Conservation (phyloP, 2,797 vertebrate species). For the Petrocephalus sullivani region DNA sequence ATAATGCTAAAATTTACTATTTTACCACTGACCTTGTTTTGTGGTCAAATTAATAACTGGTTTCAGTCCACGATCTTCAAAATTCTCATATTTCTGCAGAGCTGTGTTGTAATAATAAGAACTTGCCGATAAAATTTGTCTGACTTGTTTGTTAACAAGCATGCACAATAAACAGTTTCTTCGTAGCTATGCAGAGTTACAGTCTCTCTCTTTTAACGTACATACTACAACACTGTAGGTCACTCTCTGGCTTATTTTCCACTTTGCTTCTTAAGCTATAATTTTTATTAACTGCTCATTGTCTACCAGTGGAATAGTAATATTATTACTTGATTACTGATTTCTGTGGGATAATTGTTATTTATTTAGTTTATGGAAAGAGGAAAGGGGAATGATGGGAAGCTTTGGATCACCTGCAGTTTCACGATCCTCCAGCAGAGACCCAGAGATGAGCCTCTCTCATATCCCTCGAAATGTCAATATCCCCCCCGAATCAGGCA, state of each 20-base stretch:
- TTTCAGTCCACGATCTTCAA: neutral
- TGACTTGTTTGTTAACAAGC: neutral
- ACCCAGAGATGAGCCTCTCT: neutral
- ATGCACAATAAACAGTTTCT: neutral
- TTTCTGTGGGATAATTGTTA: neutral
- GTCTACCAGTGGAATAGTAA: neutral
- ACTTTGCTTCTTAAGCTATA: neutral
- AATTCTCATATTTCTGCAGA: neutral
- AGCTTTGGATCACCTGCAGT: neutral
- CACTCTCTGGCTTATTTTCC: neutral
- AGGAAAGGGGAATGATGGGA: neutral
- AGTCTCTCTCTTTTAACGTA: neutral
- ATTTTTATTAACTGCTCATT: neutral
- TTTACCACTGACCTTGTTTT: constrained; percentile 1
- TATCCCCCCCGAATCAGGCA: neutral
- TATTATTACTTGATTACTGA: neutral
- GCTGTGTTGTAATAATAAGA: neutral
- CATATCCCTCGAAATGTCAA: neutral
- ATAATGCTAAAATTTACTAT: neutral
- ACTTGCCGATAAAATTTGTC: neutral
- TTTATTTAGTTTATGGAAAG: neutral
- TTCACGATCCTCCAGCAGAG: neutral
- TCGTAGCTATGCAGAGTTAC: neutral
- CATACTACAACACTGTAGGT: neutral
- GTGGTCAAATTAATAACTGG: neutral